Base-by-base conservation (phyloP, 2,888 invertebrate genomes). In the Eilema depressum region DNA sequence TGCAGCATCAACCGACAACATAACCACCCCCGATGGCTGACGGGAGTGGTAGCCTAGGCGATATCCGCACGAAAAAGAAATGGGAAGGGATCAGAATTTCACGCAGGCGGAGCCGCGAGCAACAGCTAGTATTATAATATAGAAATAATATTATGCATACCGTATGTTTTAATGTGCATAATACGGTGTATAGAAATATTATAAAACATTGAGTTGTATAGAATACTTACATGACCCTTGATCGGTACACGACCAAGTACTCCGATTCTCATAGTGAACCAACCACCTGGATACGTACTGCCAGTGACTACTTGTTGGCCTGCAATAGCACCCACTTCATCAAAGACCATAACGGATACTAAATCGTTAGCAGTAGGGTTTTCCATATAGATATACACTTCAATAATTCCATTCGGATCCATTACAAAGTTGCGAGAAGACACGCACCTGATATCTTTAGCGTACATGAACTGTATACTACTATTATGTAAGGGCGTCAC, bases 361-460 rank as follows among this genome's bases (percentile, higher is more conserved):
- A 17, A 0, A 61, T 67, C 61, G 12, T 0, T 1, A 10, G 1
- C 0, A 0, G 0, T 1, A 17, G 17, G 47, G 14, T 61, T 28
- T 3, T 20, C 20, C 67, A 61, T 67, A 23, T 23, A 62, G 17
- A 47, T 30, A 30, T 67, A 62, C 61, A 67, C 26, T 53, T 67
- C 47, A 47, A 67, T 7, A 30, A 47, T 11, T 5, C 61, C 67
- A 14, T 17, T 23, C 17, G 53, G 33, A 3, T 28, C 11, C 30
- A 67, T 25, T 23, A 7, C 17, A 30, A 53, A 61, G 1, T 0
- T 10, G 11, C 28, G 17, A 5, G 67, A 61, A 30, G 28, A 26
- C 11, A 28, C 47, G 30, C 67, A 67, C 11, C 37, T 23, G 10
- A 61, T 1, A 3, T 5, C 14, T 28, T 23, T 1, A 5, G 47